Evolutionary conservation across 2,797 vertebrate species (phyloP).

Genomic region (Hemibagrus guttatus): DNA sequence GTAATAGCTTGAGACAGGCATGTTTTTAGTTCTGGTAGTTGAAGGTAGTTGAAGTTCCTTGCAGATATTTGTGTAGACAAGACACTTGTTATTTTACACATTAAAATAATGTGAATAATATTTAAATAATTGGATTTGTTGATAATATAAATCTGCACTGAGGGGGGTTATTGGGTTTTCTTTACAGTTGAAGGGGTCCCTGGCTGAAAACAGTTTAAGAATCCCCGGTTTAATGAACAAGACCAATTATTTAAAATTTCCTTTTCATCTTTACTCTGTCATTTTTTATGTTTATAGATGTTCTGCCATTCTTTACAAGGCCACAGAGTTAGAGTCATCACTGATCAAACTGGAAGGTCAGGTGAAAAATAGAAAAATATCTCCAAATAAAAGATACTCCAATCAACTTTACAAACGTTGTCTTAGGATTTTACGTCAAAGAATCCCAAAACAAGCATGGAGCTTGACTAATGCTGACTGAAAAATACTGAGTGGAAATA

Average conservation of each 20-base stretch:
- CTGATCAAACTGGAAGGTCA: slow-evolving; percentile 63
- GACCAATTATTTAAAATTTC: not conserved
- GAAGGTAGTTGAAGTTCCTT: not conserved
- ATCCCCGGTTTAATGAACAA: not conserved
- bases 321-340: slow-evolving; percentile 66
- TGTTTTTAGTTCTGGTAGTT: not conserved
- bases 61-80: not conserved
- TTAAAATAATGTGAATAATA: not conserved
- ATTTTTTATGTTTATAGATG: slow-evolving; percentile 61
- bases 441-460: slow-evolving; percentile 1
- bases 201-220: not conserved
- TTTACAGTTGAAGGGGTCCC: not conserved
- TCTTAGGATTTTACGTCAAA: slow-evolving; percentile 53
- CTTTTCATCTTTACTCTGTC: not conserved
- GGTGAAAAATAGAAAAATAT: slow-evolving; percentile 54
- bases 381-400: slow-evolving; percentile 64
- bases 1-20: not conserved
- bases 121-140: not conserved
- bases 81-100: not conserved
- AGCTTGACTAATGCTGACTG: not conserved
- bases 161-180: not conserved
- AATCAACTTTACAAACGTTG: slow-evolving; percentile 69
- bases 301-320: slow-evolving; percentile 63
- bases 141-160: not conserved
- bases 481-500: not conserved